Evolutionary conservation across 2,888 invertebrate species (phyloP), one percentile per base, ranked within the genome.

Genomic region (Kryphioiulus occultus): DNA sequence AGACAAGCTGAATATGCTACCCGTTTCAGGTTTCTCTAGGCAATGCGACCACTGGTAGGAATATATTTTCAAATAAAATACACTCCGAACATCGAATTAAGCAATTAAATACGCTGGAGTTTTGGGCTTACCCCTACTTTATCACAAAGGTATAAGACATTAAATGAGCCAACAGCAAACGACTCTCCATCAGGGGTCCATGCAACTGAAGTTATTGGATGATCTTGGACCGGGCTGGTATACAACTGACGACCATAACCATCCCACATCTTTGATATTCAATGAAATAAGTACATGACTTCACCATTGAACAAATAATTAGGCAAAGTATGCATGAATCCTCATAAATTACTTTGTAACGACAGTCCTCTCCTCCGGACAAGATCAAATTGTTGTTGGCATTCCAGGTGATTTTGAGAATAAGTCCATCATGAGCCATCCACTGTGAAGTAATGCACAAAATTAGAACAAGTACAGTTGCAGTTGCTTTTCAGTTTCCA

Each of bases 351-450:
- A 95, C 96, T 94, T 96, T 96, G 90, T 96, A 96, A 90, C 94
- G 94, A 89, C 97, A 97, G 92, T 95, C 95, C 91, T 95, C 95
- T n/a, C 93, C 94, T 5, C 94, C 94, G 26, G 94, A 94, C n/a
- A 94, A 91, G 86, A 95, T 94, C 15, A 94, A 91, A 89, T 92
- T 92, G 88, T 93, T 94, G 47, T 93, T 93, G 35, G 93, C 92
- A 90, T 93, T 94, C 94, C 95, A 95, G 87, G 94, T 93, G 7
- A 94, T 93, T 89, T 93, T 93, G 85, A 99, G 93, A 88, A 99
- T 95, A 1, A 99, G 93, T 0, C 97, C 97, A 90, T 99, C 99
- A 91, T 99, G 99, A 5, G 97, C 99, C 91, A 96, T 96, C 98
- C 99, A 99, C 96, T 98, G 92, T 39, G 4, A 26, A n/a, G 17